phyloP scores from a whole-genome alignment of 2,797 vertebrate species.

The Melanogrammus aeglefinus region DNA sequence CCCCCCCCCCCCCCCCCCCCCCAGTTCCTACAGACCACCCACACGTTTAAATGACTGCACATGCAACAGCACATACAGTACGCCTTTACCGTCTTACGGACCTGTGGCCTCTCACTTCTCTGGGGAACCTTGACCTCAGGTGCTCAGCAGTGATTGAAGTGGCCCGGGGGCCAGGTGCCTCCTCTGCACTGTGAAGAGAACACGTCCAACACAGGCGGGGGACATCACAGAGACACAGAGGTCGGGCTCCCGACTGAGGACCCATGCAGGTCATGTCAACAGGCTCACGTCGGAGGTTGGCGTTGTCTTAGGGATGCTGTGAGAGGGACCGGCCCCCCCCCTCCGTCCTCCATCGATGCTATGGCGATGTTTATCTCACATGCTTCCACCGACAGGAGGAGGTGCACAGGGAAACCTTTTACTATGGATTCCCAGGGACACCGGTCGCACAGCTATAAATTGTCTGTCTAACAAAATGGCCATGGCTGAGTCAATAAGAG shows the following conservation, averaged over 20 bases:
- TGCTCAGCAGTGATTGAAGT: not conserved
- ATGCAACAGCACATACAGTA: not conserved
- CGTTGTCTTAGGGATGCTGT: not conserved
- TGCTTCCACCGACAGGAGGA: not conserved
- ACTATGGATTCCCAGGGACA: not conserved
- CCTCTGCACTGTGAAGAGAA: not conserved
- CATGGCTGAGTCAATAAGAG: constrained; percentile 1
- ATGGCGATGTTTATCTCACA: not conserved
- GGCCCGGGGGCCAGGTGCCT: not conserved
- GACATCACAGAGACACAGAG: not conserved
- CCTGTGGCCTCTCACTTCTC: not conserved
- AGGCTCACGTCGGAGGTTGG: not conserved
- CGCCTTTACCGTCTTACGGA: not conserved
- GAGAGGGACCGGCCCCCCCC: not conserved
- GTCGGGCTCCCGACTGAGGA: not conserved
- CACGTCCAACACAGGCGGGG: not conserved
- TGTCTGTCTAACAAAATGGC: not conserved
- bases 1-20: not conserved
- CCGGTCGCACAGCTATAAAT: not conserved
- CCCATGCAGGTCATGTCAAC: not conserved
- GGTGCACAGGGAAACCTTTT: not conserved
- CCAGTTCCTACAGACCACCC: not conserved
- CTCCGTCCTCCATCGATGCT: not conserved
- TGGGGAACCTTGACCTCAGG: not conserved
- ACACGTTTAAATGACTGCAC: not conserved